phyloP scores from a whole-genome alignment of 2,113 vertebrate genomes.

The Balaeniceps rex region DNA sequence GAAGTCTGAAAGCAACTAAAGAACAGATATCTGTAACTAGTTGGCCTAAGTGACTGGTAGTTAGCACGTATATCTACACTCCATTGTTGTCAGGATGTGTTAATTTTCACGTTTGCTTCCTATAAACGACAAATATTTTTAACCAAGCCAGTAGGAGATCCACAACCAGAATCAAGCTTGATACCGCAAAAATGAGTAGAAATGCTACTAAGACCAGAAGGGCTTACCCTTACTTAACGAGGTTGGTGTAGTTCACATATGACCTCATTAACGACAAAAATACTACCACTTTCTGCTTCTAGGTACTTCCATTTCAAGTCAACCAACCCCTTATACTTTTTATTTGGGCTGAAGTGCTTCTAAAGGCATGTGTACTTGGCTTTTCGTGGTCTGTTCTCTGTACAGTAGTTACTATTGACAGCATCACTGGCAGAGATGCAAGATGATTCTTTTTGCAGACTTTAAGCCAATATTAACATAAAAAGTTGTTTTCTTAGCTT shows the following conservation, averaged over 20 bases:
- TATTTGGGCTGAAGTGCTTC: background rate
- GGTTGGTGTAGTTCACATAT: no score
- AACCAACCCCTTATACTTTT: background rate
- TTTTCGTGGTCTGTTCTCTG: background rate
- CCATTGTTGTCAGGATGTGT: background rate
- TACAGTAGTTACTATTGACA: background rate
- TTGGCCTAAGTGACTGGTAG: background rate
- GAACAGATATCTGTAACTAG: background rate
- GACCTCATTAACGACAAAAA: background rate
- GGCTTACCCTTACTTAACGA: background rate
- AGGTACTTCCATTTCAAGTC: background rate
- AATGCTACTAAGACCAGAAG: background rate
- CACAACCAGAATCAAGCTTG: background rate
- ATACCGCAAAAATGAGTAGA: background rate
- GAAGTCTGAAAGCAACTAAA: background rate
- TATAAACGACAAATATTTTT: background rate
- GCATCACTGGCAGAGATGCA: background rate
- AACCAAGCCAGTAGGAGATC: background rate
- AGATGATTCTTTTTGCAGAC: background rate
- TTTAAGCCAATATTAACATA: background rate
- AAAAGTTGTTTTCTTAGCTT: background rate
- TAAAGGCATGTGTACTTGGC: rapidly evolving
- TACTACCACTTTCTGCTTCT: background rate
- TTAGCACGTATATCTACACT: background rate
- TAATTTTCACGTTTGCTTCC: background rate